Evolutionary conservation across 2,113 vertebrate genomes (phyloP).

Genomic region (Beaufortia kweichowensis): DNA sequence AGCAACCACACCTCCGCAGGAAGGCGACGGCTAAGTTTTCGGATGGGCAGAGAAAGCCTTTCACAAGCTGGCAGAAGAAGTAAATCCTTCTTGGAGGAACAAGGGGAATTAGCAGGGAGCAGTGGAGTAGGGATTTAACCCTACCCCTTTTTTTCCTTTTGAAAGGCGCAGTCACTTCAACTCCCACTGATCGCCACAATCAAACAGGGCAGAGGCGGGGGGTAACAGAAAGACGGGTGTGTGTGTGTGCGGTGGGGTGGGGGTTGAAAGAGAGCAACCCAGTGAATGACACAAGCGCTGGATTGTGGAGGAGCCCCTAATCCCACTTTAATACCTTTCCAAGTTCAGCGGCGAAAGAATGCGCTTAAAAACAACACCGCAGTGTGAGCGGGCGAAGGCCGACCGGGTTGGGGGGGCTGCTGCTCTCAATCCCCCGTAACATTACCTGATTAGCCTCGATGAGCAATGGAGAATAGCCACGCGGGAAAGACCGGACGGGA

Average conservation of each 20-base stretch:
- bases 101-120: constrained; percentile 91
- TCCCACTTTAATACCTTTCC: constrained; percentile 96
- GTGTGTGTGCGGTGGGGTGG: constrained; percentile 66
- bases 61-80: constrained; percentile 88
- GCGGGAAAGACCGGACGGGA: constrained; percentile 6
- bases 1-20: constrained; percentile 92
- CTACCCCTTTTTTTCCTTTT: constrained; percentile 85
- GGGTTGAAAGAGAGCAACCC: constrained; percentile 78
- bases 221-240: constrained; percentile 34
- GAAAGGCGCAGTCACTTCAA: constrained; percentile 88
- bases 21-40: constrained; percentile 86
- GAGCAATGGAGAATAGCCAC: constrained; percentile 10
- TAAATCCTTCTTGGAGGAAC: constrained; percentile 95
- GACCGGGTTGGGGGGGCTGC: constrained; percentile 54
- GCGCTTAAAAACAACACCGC: constrained; percentile 86
- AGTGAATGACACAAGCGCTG: constrained; percentile 83
- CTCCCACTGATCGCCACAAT: constrained; percentile 89
- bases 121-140: constrained; percentile 89
- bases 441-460: constrained; percentile 76
- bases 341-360: constrained; percentile 90
- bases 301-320: constrained; percentile 83
- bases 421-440: constrained; percentile 74
- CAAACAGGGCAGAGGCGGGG: constrained; percentile 74
- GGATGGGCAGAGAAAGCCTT: constrained; percentile 84
- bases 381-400: constrained; percentile 76